Evolutionary conservation across 1,140 invertebrate species (phyloP).

Genomic region (Pseudoatta argentina): DNA sequence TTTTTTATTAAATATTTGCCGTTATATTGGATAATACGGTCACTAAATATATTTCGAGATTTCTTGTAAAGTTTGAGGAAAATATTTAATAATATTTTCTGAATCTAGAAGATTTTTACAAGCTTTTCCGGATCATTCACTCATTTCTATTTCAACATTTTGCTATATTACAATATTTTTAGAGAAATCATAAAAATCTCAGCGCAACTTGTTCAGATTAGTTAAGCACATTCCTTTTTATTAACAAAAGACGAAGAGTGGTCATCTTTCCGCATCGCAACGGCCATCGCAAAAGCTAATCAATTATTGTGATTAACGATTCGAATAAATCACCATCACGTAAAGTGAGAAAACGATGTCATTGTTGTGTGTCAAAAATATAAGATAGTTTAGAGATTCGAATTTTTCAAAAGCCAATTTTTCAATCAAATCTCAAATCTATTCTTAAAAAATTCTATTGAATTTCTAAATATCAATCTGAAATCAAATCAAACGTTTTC

Average conservation of each 20-base stretch:
- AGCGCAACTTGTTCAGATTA: conserved; percentile 24
- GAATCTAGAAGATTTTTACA: background rate
- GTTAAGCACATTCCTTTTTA: conserved; percentile 1
- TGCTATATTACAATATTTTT: background rate
- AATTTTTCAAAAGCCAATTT: background rate
- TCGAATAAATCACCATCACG: conserved; percentile 15
- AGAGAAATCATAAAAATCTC: background rate
- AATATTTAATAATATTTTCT: background rate
- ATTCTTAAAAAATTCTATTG: background rate
- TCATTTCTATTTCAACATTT: background rate
- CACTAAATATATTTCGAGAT: background rate
- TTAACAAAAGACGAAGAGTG: background rate
- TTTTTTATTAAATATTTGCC: background rate
- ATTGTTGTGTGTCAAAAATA: background rate
- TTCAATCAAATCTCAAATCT: background rate
- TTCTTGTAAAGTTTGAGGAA: background rate
- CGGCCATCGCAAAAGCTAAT: background rate
- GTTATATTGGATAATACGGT: background rate
- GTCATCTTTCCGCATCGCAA: background rate
- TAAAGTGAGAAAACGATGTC: background rate
- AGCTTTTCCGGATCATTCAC: background rate
- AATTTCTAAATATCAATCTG: background rate
- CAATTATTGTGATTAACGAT: conserved; percentile 16
- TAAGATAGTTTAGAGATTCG: background rate
- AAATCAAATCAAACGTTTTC: background rate